These are phyloP conservation scores for Taxidea taxus DNA, from an alignment of 2,113 vertebrate genomes.

Conservation along the genomic window DNA sequence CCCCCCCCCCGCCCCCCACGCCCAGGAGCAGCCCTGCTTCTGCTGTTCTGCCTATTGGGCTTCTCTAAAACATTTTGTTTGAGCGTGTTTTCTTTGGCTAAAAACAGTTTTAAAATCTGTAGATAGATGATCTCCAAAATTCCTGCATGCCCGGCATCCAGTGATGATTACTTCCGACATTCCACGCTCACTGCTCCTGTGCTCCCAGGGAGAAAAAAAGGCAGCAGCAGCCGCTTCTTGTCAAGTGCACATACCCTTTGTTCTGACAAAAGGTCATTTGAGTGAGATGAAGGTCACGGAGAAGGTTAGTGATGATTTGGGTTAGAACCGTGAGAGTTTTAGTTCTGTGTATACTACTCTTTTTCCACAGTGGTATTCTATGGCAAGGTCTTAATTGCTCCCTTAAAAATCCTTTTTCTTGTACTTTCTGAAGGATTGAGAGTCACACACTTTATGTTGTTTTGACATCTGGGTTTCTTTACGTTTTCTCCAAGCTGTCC, in stretches of 20 bases:
- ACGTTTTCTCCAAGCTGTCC: neutral
- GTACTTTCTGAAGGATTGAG: neutral
- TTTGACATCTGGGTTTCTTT: neutral
- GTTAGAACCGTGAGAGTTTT: neutral
- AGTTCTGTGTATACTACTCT: neutral
- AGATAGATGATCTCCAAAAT: neutral
- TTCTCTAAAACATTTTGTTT: neutral
- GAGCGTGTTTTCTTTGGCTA: neutral
- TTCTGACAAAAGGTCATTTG: neutral
- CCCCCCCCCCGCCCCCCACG: neutral
- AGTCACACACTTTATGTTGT: neutral
- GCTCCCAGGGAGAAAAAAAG: neutral
- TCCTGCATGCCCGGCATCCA: neutral
- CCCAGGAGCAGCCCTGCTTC: neutral
- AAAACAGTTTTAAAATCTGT: neutral
- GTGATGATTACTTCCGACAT: neutral
- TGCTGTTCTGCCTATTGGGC: neutral
- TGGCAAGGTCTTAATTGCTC: neutral
- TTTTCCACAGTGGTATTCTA: neutral
- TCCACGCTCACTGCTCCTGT: neutral
- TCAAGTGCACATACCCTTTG: neutral
- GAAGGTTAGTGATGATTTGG: neutral
- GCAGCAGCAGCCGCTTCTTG: neutral
- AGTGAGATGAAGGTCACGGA: neutral
- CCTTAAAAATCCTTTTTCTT: neutral